Base-by-base conservation (phyloP, 2,888 invertebrate genomes). In the Eupithecia dodoneata region DNA sequence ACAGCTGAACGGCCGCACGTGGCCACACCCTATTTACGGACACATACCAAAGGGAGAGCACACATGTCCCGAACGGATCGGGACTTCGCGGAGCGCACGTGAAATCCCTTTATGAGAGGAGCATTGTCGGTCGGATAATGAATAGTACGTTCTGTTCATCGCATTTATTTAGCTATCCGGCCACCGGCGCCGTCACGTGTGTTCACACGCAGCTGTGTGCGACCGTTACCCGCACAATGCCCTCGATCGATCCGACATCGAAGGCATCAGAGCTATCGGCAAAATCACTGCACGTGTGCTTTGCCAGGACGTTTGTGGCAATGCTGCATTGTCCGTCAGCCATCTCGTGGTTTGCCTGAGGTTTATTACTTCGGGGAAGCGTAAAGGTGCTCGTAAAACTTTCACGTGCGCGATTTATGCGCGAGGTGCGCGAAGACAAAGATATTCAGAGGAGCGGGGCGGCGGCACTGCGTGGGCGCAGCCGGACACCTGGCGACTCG, bases 21-120 rank as follows among this genome's bases (percentile, higher is more conserved):
- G 94, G 94, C 92, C 92, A 93, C 91, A 93, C 94, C 95, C 94
- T 95, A 95, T 95, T 95, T 95, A 94, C 94, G 94, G 94, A 94
- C 87, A 91, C 93, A 92, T 91, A 91, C 90, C 90, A 86, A 90
- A 94, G 94, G 94, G 94, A 94, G 94, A 90, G 90, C 93, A 88
- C 94, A 94, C 93, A 94, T 95, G 95, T 94, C 94, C 94, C 91
- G 93, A 93, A 93, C 94, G 91, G 93, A 94, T 94, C 93, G 94
- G 91, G 93, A 94, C 94, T 93, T 93, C 86, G 94, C 93, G 90
- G 90, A 89, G 92, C 90, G 92, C 95, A 95, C 95, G 94, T 95
- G 94, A 93, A 94, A 94, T 94, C 94, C 93, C 92, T 93, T 94
- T 94, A 94, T 95, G 91, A 92, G 92, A 93, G 86, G 90, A 92